phyloP scores from a whole-genome alignment of 2,888 invertebrate genomes.

The Arge pagana region DNA sequence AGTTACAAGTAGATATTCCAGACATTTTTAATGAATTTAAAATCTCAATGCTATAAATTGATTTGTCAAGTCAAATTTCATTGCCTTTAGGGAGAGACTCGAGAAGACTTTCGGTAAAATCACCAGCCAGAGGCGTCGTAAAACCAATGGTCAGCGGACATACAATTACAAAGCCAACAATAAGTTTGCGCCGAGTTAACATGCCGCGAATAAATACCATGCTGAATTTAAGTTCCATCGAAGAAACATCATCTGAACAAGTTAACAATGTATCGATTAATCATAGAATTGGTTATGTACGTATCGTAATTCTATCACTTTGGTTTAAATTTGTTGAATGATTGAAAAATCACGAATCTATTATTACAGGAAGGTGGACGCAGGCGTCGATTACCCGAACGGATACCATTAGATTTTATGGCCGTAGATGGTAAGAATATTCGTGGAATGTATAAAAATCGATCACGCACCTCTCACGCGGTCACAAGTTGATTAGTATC shows the following conservation, averaged over 20 bases:
- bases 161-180: constrained; percentile 54
- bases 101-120: constrained; percentile 43
- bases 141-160: constrained; percentile 56
- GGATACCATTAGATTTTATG: constrained; percentile 35
- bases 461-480: too few species aligned
- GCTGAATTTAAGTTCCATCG: constrained; percentile 46
- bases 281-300: constrained; percentile 32
- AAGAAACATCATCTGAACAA: constrained; percentile 37
- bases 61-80: too few species aligned
- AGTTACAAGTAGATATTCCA: constrained; percentile 19
- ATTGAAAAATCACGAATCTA: neutral
- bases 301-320: constrained; percentile 14
- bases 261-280: constrained; percentile 5
- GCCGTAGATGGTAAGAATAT: constrained; percentile 44
- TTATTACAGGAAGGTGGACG: constrained; percentile 38
- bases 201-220: constrained; percentile 40
- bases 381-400: constrained; percentile 42
- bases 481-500: too few species aligned
- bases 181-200: constrained; percentile 52
- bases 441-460: too few species aligned
- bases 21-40: too few species aligned
- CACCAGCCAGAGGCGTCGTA: constrained; percentile 52
- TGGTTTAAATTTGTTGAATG: neutral
- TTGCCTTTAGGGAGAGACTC: constrained; percentile 44
- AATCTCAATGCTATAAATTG: too few species aligned